phyloP scores from a whole-genome alignment of 2,797 vertebrate species.

The Pseudomugil gertrudae region DNA sequence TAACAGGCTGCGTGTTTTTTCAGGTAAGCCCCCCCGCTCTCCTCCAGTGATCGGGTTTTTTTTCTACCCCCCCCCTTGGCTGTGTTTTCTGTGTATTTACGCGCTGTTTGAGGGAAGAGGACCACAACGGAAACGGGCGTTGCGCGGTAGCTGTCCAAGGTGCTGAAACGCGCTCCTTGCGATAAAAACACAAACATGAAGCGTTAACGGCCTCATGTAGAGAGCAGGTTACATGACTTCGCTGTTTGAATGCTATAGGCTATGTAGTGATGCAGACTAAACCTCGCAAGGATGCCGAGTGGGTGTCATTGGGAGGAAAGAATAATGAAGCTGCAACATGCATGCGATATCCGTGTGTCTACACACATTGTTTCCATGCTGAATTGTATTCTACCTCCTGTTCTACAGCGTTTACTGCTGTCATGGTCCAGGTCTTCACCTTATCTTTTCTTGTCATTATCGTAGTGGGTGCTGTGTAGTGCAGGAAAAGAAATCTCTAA shows the following conservation, averaged over 20 bases:
- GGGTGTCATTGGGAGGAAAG: constrained; percentile 44
- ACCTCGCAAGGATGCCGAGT: constrained; percentile 59
- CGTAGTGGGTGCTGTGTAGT: constrained; percentile 8
- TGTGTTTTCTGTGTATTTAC: constrained; percentile 51
- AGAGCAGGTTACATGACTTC: constrained; percentile 66
- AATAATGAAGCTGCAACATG: constrained; percentile 48
- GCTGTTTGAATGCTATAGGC: constrained; percentile 61
- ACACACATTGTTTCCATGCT: constrained; percentile 53
- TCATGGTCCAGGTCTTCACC: constrained; percentile 48
- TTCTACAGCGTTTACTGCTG: constrained; percentile 58
- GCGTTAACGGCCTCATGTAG: constrained; percentile 49
- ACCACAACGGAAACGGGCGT: constrained; percentile 40
- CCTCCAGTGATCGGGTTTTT: constrained; percentile 51
- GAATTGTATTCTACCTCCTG: constrained; percentile 60
- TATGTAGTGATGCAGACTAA: constrained; percentile 62
- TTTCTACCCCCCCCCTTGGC: too few species aligned
- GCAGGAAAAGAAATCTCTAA: constrained; percentile 3
- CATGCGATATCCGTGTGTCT: constrained; percentile 33
- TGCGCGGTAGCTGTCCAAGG: constrained; percentile 66
- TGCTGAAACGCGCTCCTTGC: constrained; percentile 56
- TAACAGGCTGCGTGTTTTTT: constrained; percentile 66
- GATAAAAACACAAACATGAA: constrained; percentile 27
- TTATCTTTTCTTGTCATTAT: constrained; percentile 33
- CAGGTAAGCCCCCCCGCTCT: constrained; percentile 61
- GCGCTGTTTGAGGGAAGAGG: constrained; percentile 29